Conservation (phyloP, 1,140 invertebrate genomes). For the Dendroctonus ponderosae region DNA sequence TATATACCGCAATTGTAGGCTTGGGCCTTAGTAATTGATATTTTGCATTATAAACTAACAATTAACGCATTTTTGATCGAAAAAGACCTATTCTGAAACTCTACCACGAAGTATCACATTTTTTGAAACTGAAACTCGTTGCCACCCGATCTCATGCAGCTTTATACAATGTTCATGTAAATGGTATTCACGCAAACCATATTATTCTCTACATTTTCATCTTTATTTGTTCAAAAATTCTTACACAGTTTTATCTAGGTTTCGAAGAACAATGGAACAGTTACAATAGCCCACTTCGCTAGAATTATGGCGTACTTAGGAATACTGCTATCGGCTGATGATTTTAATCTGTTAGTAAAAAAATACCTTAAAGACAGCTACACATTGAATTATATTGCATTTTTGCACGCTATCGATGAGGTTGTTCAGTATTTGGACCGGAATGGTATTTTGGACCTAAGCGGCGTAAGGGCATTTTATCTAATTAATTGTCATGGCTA, state of each 20-base stretch:
- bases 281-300: constrained; percentile 69
- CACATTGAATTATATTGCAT: constrained; percentile 70
- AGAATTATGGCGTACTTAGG: constrained; percentile 66
- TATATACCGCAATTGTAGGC: no score
- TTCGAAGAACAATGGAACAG: constrained; percentile 66
- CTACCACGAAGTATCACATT: no score
- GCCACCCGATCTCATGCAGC: no score
- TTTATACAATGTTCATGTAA: no score
- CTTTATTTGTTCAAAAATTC: no score
- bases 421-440: constrained; percentile 57
- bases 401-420: constrained; percentile 59
- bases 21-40: no score
- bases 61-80: no score
- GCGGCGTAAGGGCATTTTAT: constrained; percentile 50
- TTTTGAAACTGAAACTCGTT: no score
- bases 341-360: constrained; percentile 66
- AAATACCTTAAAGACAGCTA: constrained; percentile 69
- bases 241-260: constrained; percentile 52
- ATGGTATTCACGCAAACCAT: no score
- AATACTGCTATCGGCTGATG: constrained; percentile 61
- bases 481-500: not conserved
- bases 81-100: no score
- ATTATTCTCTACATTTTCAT: no score
- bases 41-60: no score
- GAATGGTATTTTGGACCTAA: constrained; percentile 57